Percentiles rank a stretch among this genome's conserved stretches.
phyloP scores from a whole-genome alignment of 1,140 invertebrate genomes.

The Eueides isabella region DNA sequence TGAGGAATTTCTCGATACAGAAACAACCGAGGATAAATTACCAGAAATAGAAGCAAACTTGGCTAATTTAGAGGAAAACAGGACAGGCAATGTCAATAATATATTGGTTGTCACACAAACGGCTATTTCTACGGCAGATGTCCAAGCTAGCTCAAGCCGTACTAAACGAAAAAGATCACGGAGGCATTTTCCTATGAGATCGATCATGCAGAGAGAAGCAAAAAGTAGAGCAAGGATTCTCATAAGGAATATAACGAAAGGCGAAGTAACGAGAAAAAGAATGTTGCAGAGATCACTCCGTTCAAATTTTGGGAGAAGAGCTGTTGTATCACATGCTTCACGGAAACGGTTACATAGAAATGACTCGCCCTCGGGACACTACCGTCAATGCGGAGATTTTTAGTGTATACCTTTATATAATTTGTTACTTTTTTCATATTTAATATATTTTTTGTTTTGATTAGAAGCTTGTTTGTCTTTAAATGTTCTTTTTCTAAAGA shows the following conservation, averaged over 20 bases:
- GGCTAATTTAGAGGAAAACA: not conserved
- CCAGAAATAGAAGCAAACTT: not conserved
- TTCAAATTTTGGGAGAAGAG: not conserved
- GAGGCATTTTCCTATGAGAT: not conserved
- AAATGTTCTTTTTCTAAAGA: not conserved
- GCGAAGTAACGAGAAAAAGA: not conserved
- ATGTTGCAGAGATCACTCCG: not conserved
- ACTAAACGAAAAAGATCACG: not conserved
- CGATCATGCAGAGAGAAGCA: not conserved
- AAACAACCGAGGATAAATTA: not conserved
- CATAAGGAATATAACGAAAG: not conserved
- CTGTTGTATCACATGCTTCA: not conserved
- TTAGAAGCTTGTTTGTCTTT: not conserved
- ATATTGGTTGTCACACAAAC: not conserved
- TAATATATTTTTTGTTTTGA: not conserved
- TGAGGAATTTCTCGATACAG: not conserved
- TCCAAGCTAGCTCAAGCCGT: not conserved
- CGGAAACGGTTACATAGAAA: not conserved
- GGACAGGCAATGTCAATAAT: not conserved
- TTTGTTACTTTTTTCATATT: not conserved
- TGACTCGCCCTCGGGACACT: not conserved
- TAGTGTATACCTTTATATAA: not conserved
- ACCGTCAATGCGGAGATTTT: not conserved
- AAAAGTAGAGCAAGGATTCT: not conserved
- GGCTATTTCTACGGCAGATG: not conserved